Evolutionary conservation across 1,140 invertebrate species (phyloP).

Genomic region (Oreohelix idahoensis): DNA sequence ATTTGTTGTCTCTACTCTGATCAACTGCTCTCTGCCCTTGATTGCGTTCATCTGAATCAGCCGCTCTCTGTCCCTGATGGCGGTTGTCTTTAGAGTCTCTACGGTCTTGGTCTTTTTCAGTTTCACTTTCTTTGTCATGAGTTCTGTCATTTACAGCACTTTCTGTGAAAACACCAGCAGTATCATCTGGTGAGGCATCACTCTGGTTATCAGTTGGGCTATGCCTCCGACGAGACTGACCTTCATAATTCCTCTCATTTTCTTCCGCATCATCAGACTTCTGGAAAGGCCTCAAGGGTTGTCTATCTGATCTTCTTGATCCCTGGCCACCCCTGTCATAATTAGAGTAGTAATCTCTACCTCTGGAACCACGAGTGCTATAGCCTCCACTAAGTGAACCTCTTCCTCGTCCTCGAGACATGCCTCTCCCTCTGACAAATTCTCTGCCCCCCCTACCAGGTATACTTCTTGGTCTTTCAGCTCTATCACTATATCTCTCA

Average conservation of each 20-base stretch:
- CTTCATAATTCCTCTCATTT: conserved; percentile 44
- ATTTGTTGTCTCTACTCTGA: background rate
- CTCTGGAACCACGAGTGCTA: conserved; percentile 44
- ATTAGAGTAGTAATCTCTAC: conserved; percentile 37
- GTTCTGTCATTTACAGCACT: conserved; percentile 36
- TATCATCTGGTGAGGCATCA: conserved; percentile 70
- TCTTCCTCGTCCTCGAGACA: conserved; percentile 44
- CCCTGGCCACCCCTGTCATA: conserved; percentile 33
- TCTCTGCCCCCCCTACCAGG: conserved; percentile 63
- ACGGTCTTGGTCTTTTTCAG: conserved; percentile 25
- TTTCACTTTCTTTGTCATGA: conserved; percentile 28
- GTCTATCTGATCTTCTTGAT: conserved; percentile 1
- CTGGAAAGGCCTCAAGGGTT: conserved; percentile 37
- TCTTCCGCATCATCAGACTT: conserved; percentile 53
- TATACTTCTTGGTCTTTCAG: conserved; percentile 41
- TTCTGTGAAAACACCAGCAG: conserved; percentile 60
- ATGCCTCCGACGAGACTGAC: conserved; percentile 46
- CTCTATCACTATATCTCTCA: conserved; percentile 33
- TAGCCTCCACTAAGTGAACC: conserved; percentile 38
- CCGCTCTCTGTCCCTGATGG: background rate
- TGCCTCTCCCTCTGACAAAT: conserved; percentile 65
- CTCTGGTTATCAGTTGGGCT: conserved; percentile 68
- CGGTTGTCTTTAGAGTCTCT: conserved; percentile 20
- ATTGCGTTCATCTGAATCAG: background rate
- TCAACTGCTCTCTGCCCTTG: background rate